phyloP scores from a whole-genome alignment of 1,140 invertebrate species.

The Anagrus nilaparvatae region DNA sequence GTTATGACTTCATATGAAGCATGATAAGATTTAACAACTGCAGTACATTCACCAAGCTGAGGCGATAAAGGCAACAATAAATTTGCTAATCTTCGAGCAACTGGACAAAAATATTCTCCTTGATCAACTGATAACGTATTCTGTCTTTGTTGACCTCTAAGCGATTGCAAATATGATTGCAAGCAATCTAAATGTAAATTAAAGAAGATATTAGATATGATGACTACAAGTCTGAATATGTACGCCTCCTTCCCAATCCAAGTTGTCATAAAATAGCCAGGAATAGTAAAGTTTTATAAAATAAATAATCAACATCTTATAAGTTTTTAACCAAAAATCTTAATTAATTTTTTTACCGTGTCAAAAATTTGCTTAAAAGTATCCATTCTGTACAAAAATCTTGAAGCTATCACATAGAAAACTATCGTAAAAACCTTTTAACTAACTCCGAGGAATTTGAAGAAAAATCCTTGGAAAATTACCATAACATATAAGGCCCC shows the following conservation, averaged over 20 bases:
- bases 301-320: not conserved
- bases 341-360: slow-evolving; percentile 42
- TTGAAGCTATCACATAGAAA: too few species aligned
- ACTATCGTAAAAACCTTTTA: too few species aligned
- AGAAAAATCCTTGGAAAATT: too few species aligned
- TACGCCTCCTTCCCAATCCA: slow-evolving; percentile 87
- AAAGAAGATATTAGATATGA: too few species aligned
- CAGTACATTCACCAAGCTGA: slow-evolving; percentile 58
- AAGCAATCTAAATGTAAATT: slow-evolving; percentile 87
- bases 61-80: slow-evolving; percentile 82
- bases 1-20: slow-evolving; percentile 45
- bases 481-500: too few species aligned
- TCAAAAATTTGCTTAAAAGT: slow-evolving; percentile 64
- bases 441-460: too few species aligned
- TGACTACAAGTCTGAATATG: slow-evolving; percentile 95
- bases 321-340: not conserved
- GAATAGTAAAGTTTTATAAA: slow-evolving; percentile 24
- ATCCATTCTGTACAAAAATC: slow-evolving; percentile 59
- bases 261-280: slow-evolving; percentile 75
- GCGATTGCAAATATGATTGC: slow-evolving; percentile 74
- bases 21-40: slow-evolving; percentile 50
- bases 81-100: slow-evolving; percentile 89
- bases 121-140: slow-evolving; percentile 64
- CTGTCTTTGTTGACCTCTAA: slow-evolving; percentile 64
- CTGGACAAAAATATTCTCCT: slow-evolving; percentile 86